Base-by-base conservation (phyloP, 1,140 invertebrate genomes). In the Polypedilum vanderplanki region DNA sequence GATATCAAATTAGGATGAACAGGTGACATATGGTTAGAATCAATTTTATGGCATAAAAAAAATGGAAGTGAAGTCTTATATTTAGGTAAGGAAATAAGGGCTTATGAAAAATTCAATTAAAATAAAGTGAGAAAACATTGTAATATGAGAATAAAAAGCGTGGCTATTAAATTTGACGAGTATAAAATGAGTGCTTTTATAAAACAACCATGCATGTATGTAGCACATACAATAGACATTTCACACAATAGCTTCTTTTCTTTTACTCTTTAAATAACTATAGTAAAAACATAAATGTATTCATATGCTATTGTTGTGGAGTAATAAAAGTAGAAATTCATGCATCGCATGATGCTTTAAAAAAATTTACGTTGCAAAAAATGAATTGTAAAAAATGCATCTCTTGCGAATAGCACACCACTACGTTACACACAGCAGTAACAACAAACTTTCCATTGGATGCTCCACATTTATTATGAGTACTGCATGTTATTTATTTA, bases 301-400 rank as follows among this genome's bases (percentile, higher is more conserved):
- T 57, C 46, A 57, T 57, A 3, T 12, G 46, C 46, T 57, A 57
- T 57, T 57, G 46, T 57, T 57, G 15, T 57, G n/a, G 12, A 57
- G 46, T 57, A n/a, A n/a, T 57, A 57, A 57, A 57, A 57, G n/a
- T 12, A 57, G 24, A 57, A 15, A 57, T 57, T 57, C 46, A 57
- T 57, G 46, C 46, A 57, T 57, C 46, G 46, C 46, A 57, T 57
- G 46, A 57, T 57, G 46, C 46, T 70, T 70, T 70, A 18, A 70
- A 20, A 70, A 70, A 70, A 8, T 70, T 70, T 70, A 20, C 65
- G 65, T 22, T 70, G 65, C n/a, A 70, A 18, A 70, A 15, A 17
- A 57, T 57, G 46, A 33, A 57, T 57, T 57, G 20, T 70, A 70
- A 70, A 70, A 70, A 70, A 70, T 70, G 65, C 65, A 70, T 70